A percentile compares a stretch with the other conserved stretches of the same genome.
phyloP scores from a whole-genome alignment of 2,797 vertebrate species.

The Dromococcyx pavoninus region DNA sequence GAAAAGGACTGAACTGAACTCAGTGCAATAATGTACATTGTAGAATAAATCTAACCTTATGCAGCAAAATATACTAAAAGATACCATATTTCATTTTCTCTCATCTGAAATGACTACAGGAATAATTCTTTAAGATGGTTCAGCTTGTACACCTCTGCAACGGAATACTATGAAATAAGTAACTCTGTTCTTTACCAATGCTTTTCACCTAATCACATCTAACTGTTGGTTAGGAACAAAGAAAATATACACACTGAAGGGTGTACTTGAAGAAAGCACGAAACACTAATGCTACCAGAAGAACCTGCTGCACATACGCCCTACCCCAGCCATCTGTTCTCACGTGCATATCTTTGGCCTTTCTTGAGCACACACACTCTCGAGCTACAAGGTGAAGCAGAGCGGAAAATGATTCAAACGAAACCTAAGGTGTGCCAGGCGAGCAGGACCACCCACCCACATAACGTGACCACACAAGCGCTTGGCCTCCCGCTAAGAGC shows the following conservation, averaged over 20 bases:
- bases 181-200: not conserved
- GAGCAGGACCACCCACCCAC: not conserved
- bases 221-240: not conserved
- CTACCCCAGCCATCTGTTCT: not conserved
- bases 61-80: not conserved
- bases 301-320: not conserved
- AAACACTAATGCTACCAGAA: not conserved
- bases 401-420: not conserved
- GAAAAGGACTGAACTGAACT: not conserved
- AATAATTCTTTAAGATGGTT: not conserved
- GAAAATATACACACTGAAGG: not conserved
- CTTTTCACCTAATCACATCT: not conserved
- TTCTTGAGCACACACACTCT: not conserved
- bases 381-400: not conserved
- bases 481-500: not conserved
- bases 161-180: not conserved
- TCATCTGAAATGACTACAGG: not conserved
- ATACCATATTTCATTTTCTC: not conserved
- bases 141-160: not conserved
- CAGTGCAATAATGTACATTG: not conserved
- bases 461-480: rapidly evolving
- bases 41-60: not conserved
- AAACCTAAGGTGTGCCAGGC: not conserved
- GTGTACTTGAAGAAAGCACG: not conserved
- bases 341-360: rapidly evolving